Evolutionary conservation across 2,113 vertebrate species (phyloP), one percentile per base, ranked within the genome.

Genomic region (Macroglossus sobrinus): DNA sequence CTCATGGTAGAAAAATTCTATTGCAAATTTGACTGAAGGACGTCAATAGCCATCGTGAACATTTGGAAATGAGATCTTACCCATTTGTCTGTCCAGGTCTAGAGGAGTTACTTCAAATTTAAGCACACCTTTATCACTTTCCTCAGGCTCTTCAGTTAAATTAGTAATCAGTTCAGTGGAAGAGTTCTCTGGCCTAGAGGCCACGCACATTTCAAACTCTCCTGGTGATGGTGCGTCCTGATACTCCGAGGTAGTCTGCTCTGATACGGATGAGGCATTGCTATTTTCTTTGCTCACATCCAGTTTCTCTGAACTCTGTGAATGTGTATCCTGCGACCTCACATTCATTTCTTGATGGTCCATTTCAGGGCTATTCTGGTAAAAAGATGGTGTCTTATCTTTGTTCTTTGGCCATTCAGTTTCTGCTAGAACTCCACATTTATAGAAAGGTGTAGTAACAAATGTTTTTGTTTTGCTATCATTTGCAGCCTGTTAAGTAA

Each of bases 211-310:
- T 53, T 96, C 97, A 22, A 98, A 97, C 50, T 99, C 98, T 7
- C 95, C 97, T 14, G 99, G 98, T 3, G 98, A 98, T 19, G 98
- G 98, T 22, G 99, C 99, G 93, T 99, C 99, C 28, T 99, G 98
- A 94, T 98, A 99, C 71, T 99, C 99, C 69, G 99, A 96, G 16
- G 99, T 99, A 59, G 99, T 98, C 90, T 99, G 99, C 50, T 99
- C 98, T 53, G 99, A 99, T 35, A 93, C 98, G 38, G 96, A 81
- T 87, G 99, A 99, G 4, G 93, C 18, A 2, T 95, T 97, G 95
- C 99, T 99, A 0, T 98, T 97, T 91, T 99, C 99, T 94, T 97
- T 96, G 92, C 97, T 98, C 89, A 91, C 55, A 92, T 98, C 98
- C 30, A 92, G 86, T 88, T 98, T 98, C 68, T 98, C 97, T 72